Evolutionary conservation across 92 coral and sea anemone genomes (phyloP).

Genomic region (Meandrina meandrites): DNA sequence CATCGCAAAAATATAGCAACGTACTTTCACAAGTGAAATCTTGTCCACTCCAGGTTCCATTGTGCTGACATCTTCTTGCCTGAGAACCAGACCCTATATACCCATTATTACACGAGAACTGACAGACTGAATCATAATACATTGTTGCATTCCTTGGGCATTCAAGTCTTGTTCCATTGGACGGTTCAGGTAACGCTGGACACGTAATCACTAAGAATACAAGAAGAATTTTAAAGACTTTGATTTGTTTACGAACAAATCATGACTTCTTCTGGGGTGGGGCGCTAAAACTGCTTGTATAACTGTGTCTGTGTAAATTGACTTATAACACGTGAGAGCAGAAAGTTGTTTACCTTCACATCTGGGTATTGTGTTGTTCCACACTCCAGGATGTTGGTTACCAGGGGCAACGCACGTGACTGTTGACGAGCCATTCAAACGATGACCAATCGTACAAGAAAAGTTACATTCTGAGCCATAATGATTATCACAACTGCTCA

Average conservation of each 20-base stretch:
- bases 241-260: no score
- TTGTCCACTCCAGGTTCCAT: constrained; percentile 4
- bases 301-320: no score
- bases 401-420: constrained; percentile 1
- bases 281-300: no score
- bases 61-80: neutral
- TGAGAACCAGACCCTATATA: neutral
- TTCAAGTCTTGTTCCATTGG: constrained; percentile 2
- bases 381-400: neutral
- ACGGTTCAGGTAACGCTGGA: neutral
- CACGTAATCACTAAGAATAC: neutral
- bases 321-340: no score
- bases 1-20: no score
- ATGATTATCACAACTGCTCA: neutral
- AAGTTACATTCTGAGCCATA: constrained; percentile 2
- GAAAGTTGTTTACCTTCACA: neutral
- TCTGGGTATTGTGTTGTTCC: no score
- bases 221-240: no score
- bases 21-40: neutral
- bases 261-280: no score
- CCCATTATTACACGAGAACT: neutral
- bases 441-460: constrained; percentile 13
- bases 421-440: constrained; percentile 9
- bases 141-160: neutral
- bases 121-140: neutral